A percentile compares a stretch with the other conserved stretches of the same genome.
phyloP scores from a whole-genome alignment of 2,797 vertebrate species.

The Mycteria americana region DNA sequence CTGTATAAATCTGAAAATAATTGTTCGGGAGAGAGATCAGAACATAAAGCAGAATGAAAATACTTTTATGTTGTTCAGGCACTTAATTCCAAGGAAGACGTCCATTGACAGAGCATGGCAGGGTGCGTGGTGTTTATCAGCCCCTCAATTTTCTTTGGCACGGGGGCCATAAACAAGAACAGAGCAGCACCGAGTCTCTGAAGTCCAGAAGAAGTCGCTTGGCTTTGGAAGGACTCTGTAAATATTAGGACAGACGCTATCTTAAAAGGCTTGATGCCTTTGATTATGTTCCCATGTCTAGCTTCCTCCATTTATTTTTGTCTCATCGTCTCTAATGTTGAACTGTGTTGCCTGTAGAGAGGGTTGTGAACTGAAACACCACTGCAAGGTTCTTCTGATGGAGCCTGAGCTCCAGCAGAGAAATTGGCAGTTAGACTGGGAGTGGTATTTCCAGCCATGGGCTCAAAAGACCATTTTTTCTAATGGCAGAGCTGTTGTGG shows the following conservation, averaged over 20 bases:
- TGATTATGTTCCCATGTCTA: slow-evolving; percentile 36
- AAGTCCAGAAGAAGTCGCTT: slow-evolving; percentile 40
- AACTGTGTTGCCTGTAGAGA: neutral
- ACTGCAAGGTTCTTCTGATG: neutral
- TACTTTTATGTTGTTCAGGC: slow-evolving; percentile 37
- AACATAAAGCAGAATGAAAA: slow-evolving; percentile 18
- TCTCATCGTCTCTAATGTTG: neutral
- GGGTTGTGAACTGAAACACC: slow-evolving; percentile 17
- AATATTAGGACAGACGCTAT: slow-evolving; percentile 20
- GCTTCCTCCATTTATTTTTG: slow-evolving; percentile 57
- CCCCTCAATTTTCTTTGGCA: slow-evolving; percentile 41
- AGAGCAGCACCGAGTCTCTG: slow-evolving; percentile 29
- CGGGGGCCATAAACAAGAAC: neutral
- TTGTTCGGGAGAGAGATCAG: slow-evolving; percentile 25
- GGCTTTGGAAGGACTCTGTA: slow-evolving; percentile 31
- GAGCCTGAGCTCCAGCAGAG: slow-evolving; percentile 38
- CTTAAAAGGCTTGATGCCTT: slow-evolving; percentile 48
- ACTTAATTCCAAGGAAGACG: slow-evolving; percentile 7
- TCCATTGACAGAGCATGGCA: slow-evolving; percentile 39
- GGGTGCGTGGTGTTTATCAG: slow-evolving; percentile 6
- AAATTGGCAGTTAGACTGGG: neutral
- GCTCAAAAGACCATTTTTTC: neutral
- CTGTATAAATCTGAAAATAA: neutral
- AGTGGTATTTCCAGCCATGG: neutral
- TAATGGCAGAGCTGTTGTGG: neutral